Conservation (phyloP, 2,113 vertebrate genomes). For the Oryzias javanicus region DNA sequence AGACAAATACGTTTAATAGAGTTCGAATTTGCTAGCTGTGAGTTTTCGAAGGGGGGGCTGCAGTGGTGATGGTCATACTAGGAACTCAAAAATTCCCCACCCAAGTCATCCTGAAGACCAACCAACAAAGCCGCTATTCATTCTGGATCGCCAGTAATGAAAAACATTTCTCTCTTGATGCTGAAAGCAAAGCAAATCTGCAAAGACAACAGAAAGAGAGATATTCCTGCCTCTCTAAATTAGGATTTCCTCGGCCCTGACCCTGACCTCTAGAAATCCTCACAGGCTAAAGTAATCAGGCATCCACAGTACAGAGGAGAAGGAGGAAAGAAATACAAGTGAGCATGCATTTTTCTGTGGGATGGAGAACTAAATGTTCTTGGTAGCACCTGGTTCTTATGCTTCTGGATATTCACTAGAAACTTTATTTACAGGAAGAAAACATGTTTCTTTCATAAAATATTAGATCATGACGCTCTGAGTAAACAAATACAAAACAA, state of each 20-base stretch:
- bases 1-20: neutral
- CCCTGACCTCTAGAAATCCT: slow-evolving; percentile 41
- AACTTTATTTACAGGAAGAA: too few relatives aligned
- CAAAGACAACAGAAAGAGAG: slow-evolving; percentile 65
- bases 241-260: slow-evolving; percentile 48
- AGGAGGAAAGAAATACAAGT: slow-evolving; percentile 53
- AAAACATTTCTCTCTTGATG: slow-evolving; percentile 42
- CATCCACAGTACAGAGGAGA: slow-evolving; percentile 45
- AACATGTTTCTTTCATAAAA: too few relatives aligned
- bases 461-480: too few relatives aligned
- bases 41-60: neutral
- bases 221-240: slow-evolving; percentile 44
- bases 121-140: slow-evolving; percentile 71
- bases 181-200: slow-evolving; percentile 61
- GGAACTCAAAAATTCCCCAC: slow-evolving; percentile 25
- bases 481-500: too few relatives aligned
- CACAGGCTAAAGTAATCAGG: slow-evolving; percentile 33
- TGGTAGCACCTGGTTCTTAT: slow-evolving; percentile 30
- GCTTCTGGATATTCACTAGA: too few relatives aligned
- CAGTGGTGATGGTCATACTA: slow-evolving; percentile 10
- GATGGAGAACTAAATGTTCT: slow-evolving; percentile 38
- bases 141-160: slow-evolving; percentile 41
- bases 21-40: neutral
- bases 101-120: slow-evolving; percentile 36
- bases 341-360: slow-evolving; percentile 23